These are phyloP conservation scores for Phthorimaea operculella DNA, from an alignment of 1,140 invertebrate genomes.

Conservation along the genomic window DNA sequence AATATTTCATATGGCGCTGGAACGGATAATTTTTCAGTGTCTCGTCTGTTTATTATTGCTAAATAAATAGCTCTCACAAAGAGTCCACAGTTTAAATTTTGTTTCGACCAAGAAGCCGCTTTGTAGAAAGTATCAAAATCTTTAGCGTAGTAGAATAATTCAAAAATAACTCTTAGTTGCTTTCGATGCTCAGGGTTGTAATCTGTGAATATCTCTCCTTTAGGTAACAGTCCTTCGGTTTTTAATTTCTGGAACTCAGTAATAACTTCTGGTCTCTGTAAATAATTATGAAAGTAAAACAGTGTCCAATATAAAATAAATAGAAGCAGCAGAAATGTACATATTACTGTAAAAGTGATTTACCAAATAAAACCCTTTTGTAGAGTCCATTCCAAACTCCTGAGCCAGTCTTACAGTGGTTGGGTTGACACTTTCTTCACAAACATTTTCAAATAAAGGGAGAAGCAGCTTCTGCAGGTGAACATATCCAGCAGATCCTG, in stretches of 20 bases:
- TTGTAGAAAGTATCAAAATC: slow-evolving; percentile 69
- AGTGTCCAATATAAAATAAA: no score
- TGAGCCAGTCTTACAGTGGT: slow-evolving; percentile 29
- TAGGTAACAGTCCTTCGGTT: slow-evolving; percentile 36
- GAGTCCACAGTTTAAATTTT: slow-evolving; percentile 66
- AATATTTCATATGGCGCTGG: slow-evolving; percentile 68
- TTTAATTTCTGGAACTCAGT: slow-evolving; percentile 35
- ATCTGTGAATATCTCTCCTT: slow-evolving; percentile 57
- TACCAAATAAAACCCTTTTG: slow-evolving; percentile 38
- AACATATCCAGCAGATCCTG: slow-evolving; percentile 39
- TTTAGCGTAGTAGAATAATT: slow-evolving; percentile 62
- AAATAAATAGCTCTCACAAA: slow-evolving; percentile 65
- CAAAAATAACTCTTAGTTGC: slow-evolving; percentile 50
- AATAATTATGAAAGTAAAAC: neutral
- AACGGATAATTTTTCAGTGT: slow-evolving; percentile 62
- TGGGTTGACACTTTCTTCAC: slow-evolving; percentile 42
- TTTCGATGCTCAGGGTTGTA: slow-evolving; percentile 39
- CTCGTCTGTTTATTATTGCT: slow-evolving; percentile 59
- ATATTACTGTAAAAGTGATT: no score
- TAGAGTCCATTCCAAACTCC: slow-evolving; percentile 33
- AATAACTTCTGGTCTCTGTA: slow-evolving; percentile 35
- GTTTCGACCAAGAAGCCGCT: slow-evolving; percentile 65
- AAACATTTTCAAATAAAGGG: slow-evolving; percentile 54
- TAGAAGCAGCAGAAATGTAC: no score
- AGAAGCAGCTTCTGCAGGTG: slow-evolving; percentile 46